Base-by-base conservation (phyloP, 2,888 invertebrate genomes). In the Polymixis flavicincta region DNA sequence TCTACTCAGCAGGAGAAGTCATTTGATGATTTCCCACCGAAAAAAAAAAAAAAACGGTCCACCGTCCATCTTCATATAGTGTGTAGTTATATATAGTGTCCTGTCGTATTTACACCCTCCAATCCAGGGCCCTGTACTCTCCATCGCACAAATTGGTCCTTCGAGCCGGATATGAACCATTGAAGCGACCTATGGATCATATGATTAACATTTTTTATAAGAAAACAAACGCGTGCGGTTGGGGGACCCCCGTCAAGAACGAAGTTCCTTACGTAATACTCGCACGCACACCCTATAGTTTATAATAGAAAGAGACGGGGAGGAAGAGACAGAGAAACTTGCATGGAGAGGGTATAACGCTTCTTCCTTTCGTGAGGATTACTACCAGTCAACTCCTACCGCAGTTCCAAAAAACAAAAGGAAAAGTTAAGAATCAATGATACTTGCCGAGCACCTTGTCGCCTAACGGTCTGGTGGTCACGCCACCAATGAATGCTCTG, bases 401-500 rank as follows among this genome's bases (percentile, higher is more conserved):
- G 19, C 19, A 32, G 32, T 59, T 32, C 2, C 19, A 32, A 32
- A 50, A 59, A 59, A 28, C 28, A 28, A 52, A 22, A 45, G 25
- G 52, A 37, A 61, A 66, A 14, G 42, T 55, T 32, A 64, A 32
- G 17, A 25, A n/a, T 52, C 42, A 8, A 17, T 75, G n/a, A 45
- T n/a, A 19, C 28, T 45, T 28, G 45, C 13, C 17, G 19, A 52
- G 25, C 25, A 77, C 25, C 37, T 37, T n/a, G 84, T 73, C 55
- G 55, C 79, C 50, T 42, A 32, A 42, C 45, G 25, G 75, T 61
- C 67, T 84, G 28, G 13, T 52, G 32, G 25, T 55, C 71, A 75
- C 75, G 85, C 82, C 28, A 32, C 28, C 50, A 45, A 70, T 50
- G 67, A 81, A 71, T 82, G 82, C 6, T 76, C 55, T n/a, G 67